phyloP scores from a whole-genome alignment of 2,888 invertebrate species.

The Mystacides longicornis region DNA sequence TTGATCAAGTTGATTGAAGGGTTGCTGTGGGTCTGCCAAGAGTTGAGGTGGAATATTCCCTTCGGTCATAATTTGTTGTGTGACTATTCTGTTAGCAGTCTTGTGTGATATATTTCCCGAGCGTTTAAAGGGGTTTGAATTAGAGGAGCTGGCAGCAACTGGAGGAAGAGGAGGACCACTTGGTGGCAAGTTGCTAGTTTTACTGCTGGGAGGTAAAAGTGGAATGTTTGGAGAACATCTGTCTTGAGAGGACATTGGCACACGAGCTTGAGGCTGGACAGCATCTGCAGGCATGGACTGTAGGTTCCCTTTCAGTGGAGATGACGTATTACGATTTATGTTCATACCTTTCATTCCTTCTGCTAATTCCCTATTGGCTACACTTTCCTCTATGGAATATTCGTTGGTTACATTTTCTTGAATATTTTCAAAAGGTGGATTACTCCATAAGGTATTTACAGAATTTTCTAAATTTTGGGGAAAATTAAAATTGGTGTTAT shows the following conservation, averaged over 20 bases:
- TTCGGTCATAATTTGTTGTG: slow-evolving; percentile 25
- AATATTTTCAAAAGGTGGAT: slow-evolving; percentile 29
- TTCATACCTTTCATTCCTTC: slow-evolving; percentile 39
- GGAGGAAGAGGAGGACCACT: slow-evolving; percentile 23
- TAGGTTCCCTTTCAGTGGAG: slow-evolving; percentile 19
- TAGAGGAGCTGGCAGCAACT: slow-evolving; percentile 23
- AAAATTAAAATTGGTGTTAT: slow-evolving; percentile 41
- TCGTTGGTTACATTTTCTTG: slow-evolving; percentile 28
- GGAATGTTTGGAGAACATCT: slow-evolving; percentile 5
- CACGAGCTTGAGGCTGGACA: slow-evolving; percentile 8
- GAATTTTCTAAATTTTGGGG: slow-evolving; percentile 25
- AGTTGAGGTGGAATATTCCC: slow-evolving; percentile 27
- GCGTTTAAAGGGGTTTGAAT: slow-evolving; percentile 43
- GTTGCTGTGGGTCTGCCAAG: not conserved
- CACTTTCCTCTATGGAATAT: not conserved
- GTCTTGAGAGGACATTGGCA: slow-evolving; percentile 6
- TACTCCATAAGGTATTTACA: slow-evolving; percentile 16
- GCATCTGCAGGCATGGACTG: not conserved
- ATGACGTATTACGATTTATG: slow-evolving; percentile 30
- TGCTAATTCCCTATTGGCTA: slow-evolving; percentile 34
- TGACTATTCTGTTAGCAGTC: slow-evolving; percentile 32
- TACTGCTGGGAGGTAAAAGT: slow-evolving; percentile 8
- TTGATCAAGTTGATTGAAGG: slow-evolving; percentile 26
- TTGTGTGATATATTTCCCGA: slow-evolving; percentile 46
- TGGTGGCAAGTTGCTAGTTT: slow-evolving; percentile 31